Percentiles rank a stretch among this genome's conserved stretches.
Conservation (phyloP, 1,140 invertebrate genomes). For the Drosophila dunni region DNA sequence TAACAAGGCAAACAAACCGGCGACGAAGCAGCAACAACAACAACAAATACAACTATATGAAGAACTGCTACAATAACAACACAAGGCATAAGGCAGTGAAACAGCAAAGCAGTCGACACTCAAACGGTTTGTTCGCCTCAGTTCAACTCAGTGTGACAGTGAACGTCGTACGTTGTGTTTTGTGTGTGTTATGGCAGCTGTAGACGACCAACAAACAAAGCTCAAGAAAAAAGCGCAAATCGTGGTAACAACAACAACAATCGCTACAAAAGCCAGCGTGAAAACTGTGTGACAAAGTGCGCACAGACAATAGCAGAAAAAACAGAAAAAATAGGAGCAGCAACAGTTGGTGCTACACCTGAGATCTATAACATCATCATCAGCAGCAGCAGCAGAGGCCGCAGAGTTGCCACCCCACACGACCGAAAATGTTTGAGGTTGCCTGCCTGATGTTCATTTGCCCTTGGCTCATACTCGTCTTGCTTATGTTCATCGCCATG, state of each 20-base stretch:
- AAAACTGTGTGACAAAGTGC: slow-evolving; percentile 24
- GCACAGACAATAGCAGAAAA: slow-evolving; percentile 1
- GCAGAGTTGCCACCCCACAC: slow-evolving; percentile 21
- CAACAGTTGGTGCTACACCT: slow-evolving; percentile 19
- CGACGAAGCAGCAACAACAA: background rate
- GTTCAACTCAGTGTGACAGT: slow-evolving; percentile 59
- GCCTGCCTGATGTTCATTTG: slow-evolving; percentile 82
- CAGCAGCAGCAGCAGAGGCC: background rate
- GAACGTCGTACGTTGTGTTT: slow-evolving; percentile 70
- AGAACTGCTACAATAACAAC: slow-evolving; percentile 9
- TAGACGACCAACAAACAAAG: slow-evolving; percentile 32
- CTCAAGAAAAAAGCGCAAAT: slow-evolving; percentile 24
- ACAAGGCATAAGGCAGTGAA: slow-evolving; percentile 26
- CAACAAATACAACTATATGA: slow-evolving; percentile 21
- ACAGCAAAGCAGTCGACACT: slow-evolving; percentile 23
- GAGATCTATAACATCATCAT: slow-evolving; percentile 17
- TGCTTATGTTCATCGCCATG: slow-evolving; percentile 82
- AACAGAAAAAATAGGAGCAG: background rate
- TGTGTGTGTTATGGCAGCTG: slow-evolving; percentile 55
- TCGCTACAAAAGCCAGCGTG: slow-evolving; percentile 3
- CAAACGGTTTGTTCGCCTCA: slow-evolving; percentile 20
- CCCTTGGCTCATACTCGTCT: slow-evolving; percentile 78
- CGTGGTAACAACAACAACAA: slow-evolving; percentile 24
- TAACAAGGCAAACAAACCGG: no score
- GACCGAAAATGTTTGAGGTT: slow-evolving; percentile 74